These are phyloP conservation scores for Nothobranchius furzeri DNA, from an alignment of 2,113 vertebrate species.

Conservation along the genomic window DNA sequence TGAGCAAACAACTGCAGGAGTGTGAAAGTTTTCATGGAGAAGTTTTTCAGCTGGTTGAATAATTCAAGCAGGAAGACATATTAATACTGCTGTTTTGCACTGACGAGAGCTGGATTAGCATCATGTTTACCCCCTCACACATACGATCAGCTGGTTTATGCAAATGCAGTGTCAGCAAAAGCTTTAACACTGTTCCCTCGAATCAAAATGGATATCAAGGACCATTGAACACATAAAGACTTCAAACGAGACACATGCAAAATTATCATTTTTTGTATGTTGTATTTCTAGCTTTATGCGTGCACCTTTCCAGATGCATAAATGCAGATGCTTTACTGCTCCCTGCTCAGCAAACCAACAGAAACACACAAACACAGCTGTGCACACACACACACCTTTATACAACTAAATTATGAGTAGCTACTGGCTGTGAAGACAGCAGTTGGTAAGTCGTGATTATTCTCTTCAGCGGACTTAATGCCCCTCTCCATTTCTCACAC, in stretches of 20 bases:
- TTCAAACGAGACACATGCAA: neutral
- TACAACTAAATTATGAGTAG: conserved; percentile 11
- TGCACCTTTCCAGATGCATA: neutral
- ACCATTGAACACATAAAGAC: neutral
- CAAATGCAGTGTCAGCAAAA: conserved; percentile 44
- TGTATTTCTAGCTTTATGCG: conserved; percentile 8
- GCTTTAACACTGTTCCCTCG: conserved; percentile 12
- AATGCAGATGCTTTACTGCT: neutral
- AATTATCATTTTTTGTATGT: neutral
- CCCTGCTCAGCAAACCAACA: neutral
- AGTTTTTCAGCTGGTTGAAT: conserved; percentile 2
- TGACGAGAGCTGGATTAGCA: conserved; percentile 24
- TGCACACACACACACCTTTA: neutral
- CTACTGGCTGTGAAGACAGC: neutral
- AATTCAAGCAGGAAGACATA: conserved; percentile 12
- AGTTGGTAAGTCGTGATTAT: conserved; percentile 13
- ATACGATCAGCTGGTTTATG: conserved; percentile 44
- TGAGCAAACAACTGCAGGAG: neutral
- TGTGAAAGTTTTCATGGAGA: neutral
- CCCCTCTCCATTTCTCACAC: conserved; percentile 14
- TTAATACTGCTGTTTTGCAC: conserved; percentile 22
- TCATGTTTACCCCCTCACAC: conserved; percentile 30
- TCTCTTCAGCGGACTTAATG: conserved; percentile 7
- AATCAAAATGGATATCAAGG: conserved; percentile 19
- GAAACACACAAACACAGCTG: neutral